Evolutionary conservation across 64 coral and sea anemone genomes (phyloP).

Genomic region (Stylophora pistillata): DNA sequence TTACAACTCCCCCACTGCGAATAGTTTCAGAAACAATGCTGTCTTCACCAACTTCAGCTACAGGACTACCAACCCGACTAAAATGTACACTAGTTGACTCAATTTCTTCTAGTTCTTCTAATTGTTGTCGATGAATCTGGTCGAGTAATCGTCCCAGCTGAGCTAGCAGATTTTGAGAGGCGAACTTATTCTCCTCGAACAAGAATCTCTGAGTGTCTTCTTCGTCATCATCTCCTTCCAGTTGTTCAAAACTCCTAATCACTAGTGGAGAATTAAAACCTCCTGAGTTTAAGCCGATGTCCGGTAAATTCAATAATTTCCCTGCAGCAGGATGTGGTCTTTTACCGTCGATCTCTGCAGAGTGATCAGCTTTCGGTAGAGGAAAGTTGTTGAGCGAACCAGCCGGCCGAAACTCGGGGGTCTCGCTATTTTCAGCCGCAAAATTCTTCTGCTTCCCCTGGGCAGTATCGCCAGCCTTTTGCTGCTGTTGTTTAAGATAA

Average conservation of each 20-base stretch:
- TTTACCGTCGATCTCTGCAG: conserved; percentile 33
- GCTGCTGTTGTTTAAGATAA: conserved; percentile 91
- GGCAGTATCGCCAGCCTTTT: conserved; percentile 48
- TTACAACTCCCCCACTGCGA: conserved; percentile 62
- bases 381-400: conserved; percentile 24
- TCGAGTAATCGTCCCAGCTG: conserved; percentile 86
- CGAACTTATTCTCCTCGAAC: conserved; percentile 99
- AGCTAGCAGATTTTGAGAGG: conserved; percentile 93
- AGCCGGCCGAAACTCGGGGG: background rate
- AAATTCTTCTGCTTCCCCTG: conserved; percentile 39
- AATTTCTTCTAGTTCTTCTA: conserved; percentile 80
- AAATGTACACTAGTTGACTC: conserved; percentile 50
- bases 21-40: conserved; percentile 72
- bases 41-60: conserved; percentile 49
- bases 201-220: conserved; percentile 97
- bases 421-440: conserved; percentile 1
- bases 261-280: conserved; percentile 48
- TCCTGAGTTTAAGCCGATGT: conserved; percentile 38
- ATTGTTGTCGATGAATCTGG: conserved; percentile 75
- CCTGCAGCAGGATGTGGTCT: conserved; percentile 29
- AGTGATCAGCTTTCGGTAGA: conserved; percentile 44
- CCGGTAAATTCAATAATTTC: conserved; percentile 61
- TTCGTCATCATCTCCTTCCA: conserved; percentile 92
- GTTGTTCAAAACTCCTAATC: conserved; percentile 79
- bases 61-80: background rate